phyloP scores from a whole-genome alignment of 2,797 vertebrate genomes.

The Pangasius macronema region DNA sequence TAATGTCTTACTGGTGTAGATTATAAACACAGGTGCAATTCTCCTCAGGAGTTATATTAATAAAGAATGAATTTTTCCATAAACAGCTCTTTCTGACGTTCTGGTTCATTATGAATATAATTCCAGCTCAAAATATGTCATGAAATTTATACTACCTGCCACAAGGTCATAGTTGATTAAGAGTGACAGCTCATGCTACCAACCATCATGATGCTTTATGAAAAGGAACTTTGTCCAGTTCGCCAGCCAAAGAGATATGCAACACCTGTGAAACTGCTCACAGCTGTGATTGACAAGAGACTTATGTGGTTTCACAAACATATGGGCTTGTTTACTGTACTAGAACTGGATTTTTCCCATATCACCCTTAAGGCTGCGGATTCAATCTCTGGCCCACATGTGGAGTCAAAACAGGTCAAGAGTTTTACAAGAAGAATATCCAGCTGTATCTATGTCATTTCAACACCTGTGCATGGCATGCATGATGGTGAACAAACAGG shows the following conservation, averaged over 20 bases:
- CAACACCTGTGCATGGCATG: background rate
- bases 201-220: constrained; percentile 53
- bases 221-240: constrained; percentile 37
- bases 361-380: constrained; percentile 27
- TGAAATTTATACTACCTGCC: constrained; percentile 19
- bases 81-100: background rate
- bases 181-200: constrained; percentile 50
- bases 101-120: background rate
- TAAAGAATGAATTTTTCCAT: background rate
- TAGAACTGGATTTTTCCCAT: constrained; percentile 40
- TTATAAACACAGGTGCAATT: background rate
- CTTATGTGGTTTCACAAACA: constrained; percentile 44
- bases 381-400: constrained; percentile 33
- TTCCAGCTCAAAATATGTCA: constrained; percentile 23
- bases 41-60: background rate
- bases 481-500: background rate
- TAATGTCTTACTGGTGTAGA: constrained; percentile 22
- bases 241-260: constrained; percentile 39
- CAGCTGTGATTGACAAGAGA: constrained; percentile 50
- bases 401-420: constrained; percentile 29
- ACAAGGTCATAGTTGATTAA: constrained; percentile 23
- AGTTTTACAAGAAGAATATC: constrained; percentile 35
- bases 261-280: constrained; percentile 51
- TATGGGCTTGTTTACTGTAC: constrained; percentile 55
- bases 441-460: constrained; percentile 4